phyloP scores from a whole-genome alignment of 2,113 vertebrate genomes.

The Tautogolabrus adspersus region DNA sequence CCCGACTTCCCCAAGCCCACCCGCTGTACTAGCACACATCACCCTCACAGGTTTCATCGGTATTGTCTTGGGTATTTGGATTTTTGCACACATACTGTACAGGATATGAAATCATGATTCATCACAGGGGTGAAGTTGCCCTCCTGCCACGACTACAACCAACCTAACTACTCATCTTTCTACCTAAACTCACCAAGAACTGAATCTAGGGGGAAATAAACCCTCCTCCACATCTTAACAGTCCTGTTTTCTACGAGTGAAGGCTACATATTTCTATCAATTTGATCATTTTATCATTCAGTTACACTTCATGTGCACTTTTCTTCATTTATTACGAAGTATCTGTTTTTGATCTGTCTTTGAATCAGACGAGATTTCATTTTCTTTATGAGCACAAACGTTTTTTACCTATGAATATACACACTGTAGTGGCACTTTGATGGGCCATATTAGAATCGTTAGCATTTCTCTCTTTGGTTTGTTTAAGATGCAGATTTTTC shows the following conservation, averaged over 20 bases:
- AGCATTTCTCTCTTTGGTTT: conserved; percentile 3
- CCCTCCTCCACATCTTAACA: neutral
- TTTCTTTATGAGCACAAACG: conserved; percentile 63
- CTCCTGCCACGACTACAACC: conserved; percentile 1
- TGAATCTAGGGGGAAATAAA: neutral
- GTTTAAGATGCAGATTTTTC: conserved; percentile 1
- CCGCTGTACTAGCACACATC: conserved; percentile 10
- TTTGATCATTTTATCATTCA: conserved; percentile 42
- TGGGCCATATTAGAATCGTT: conserved; percentile 18
- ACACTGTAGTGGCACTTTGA: conserved; percentile 24
- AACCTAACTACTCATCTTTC: conserved; percentile 11
- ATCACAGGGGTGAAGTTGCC: conserved; percentile 25
- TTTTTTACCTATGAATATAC: conserved; percentile 32
- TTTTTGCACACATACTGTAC: neutral
- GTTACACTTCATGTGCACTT: conserved; percentile 30
- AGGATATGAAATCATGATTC: conserved; percentile 2
- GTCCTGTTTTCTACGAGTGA: conserved; percentile 23
- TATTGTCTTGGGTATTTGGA: neutral
- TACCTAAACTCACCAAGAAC: conserved; percentile 15
- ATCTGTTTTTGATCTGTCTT: neutral
- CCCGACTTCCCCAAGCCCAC: conserved; percentile 6
- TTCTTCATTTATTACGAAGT: conserved; percentile 37
- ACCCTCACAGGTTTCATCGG: neutral
- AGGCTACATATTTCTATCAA: conserved; percentile 20
- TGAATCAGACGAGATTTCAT: conserved; percentile 4